Evolutionary conservation across 1,140 invertebrate species (phyloP), one percentile per base, ranked within the genome.

Genomic region (Cydia amplana): DNA sequence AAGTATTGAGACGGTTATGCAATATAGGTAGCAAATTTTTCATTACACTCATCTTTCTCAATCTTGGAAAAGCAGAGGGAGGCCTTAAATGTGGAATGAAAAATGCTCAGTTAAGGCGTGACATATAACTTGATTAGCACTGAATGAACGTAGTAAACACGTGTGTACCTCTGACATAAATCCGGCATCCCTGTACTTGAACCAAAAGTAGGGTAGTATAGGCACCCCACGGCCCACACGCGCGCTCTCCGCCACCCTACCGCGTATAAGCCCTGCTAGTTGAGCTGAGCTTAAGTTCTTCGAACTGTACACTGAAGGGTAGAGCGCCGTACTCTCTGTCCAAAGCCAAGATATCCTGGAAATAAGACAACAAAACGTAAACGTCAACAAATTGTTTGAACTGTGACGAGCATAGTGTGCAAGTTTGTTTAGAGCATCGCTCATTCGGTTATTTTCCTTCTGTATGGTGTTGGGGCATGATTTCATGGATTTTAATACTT

Each of bases 331-430:
- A 74, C 94, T 94, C 73, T 93, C 86, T 0, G 90, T 85, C 93
- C 95, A 97, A n/a, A 96, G 88, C 96, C 96, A 96, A 40, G 92
- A 89, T 73, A 95, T 92, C 80, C 96, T 96, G 87, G 73, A 94
- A 90, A n/a, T 60, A 23, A 46, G 25, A 72, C n/a, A 75, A 72
- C 73, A 67, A 32, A 6, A 32, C 40, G 49, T 23, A 4, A 40
- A 81, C 12, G n/a, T 51, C 49, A 18, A n/a, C 49, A 43, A 43
- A 46, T 14, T 16, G 43, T 46, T 10, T 7, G 32, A 32, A 5
- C 5, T 32, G 32, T 10, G 40, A 14, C 10, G 40, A 43, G 40
- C 10, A 43, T 12, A 14, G 40, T 43, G 40, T 14, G 40, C 40
- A 43, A 43, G 40, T 43, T 43, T 43, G 12, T 43, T 14, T 3